Conservation (phyloP, 2,888 invertebrate species). For the Apotomis betuletana region DNA sequence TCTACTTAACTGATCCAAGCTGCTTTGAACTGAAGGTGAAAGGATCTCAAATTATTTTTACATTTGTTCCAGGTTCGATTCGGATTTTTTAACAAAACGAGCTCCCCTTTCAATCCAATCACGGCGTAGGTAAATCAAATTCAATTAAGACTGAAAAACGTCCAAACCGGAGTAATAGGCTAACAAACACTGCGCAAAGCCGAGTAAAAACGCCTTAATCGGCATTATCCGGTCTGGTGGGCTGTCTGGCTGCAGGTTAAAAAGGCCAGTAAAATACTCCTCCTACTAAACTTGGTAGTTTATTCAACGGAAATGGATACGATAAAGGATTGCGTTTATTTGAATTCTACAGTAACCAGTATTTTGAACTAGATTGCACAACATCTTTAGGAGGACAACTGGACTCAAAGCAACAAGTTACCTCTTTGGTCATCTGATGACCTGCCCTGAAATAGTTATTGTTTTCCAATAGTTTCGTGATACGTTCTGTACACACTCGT, state of each 20-base stretch:
- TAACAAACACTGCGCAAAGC: conserved; percentile 61
- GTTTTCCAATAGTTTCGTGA: too few species aligned
- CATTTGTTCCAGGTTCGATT: neutral
- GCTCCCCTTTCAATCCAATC: conserved; percentile 25
- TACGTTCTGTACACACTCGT: too few species aligned
- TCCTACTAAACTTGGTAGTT: neutral
- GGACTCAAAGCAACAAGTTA: too few species aligned
- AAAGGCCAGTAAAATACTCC: neutral
- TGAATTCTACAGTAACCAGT: too few species aligned
- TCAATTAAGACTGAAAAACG: conserved; percentile 58
- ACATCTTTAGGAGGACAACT: too few species aligned
- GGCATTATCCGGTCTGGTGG: conserved; percentile 70
- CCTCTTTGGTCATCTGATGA: too few species aligned
- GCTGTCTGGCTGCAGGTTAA: conserved; percentile 34
- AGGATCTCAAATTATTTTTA: neutral
- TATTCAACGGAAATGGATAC: neutral
- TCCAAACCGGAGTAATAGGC: conserved; percentile 55
- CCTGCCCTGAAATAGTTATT: too few species aligned
- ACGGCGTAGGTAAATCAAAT: conserved; percentile 50
- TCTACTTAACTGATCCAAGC: too few species aligned
- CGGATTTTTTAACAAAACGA: neutral
- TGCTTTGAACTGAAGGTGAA: too few species aligned
- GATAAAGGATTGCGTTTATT: neutral
- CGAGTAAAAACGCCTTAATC: conserved; percentile 59
- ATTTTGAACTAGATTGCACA: too few species aligned